Evolutionary conservation across 1,140 invertebrate genomes (phyloP).

Genomic region (Drosophila tsacasi): DNA sequence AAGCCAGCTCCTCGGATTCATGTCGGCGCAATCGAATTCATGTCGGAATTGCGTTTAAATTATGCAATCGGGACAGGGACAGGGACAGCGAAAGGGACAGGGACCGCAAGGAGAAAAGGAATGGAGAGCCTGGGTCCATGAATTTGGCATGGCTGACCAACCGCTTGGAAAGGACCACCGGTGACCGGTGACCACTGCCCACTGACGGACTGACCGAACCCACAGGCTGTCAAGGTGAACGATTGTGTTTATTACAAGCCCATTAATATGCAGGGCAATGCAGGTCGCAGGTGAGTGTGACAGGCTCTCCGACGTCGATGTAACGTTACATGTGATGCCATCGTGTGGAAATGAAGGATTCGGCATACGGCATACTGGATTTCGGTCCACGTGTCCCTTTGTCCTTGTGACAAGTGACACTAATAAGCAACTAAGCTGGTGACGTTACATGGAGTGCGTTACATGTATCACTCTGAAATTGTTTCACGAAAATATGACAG

Average conservation of each 20-base stretch:
- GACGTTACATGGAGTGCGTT: conserved; percentile 1
- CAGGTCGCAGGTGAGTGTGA: conserved; percentile 15
- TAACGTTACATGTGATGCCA: conserved; percentile 11
- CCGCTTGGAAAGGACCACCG: conserved; percentile 52
- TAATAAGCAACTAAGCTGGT: conserved; percentile 39
- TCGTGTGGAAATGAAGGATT: conserved; percentile 32
- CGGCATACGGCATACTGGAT: conserved; percentile 9
- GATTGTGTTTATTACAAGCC: conserved; percentile 65
- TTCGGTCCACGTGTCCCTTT: conserved; percentile 16
- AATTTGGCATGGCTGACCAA: conserved; percentile 55
- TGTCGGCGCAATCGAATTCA: conserved; percentile 48
- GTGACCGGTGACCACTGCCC: conserved; percentile 30
- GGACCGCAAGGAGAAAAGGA: conserved; percentile 7
- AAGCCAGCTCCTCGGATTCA: conserved; percentile 23
- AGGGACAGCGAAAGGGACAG: not conserved
- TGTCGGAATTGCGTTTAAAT: conserved; percentile 62
- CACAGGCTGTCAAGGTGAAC: conserved; percentile 60
- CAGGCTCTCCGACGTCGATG: conserved; percentile 3
- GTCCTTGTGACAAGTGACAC: conserved; percentile 43
- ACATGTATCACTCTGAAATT: not conserved
- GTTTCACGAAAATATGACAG: conserved; percentile 10
- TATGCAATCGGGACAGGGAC: conserved; percentile 39
- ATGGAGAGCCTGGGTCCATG: conserved; percentile 23
- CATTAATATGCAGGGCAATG: conserved; percentile 56
- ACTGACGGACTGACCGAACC: conserved; percentile 51